Base-by-base conservation (phyloP, 2,797 vertebrate genomes). In the Heliangelus exortis region DNA sequence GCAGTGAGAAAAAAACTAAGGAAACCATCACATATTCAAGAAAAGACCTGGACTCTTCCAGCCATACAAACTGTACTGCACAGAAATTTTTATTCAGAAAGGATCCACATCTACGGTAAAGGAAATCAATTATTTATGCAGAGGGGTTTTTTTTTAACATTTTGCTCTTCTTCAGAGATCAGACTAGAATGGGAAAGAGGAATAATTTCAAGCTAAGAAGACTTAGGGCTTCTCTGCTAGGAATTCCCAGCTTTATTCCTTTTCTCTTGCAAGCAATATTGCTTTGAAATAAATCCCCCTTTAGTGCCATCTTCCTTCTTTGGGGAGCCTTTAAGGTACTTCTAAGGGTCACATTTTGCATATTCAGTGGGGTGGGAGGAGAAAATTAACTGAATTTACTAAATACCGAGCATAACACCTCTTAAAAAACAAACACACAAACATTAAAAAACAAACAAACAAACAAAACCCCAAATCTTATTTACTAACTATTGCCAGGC, bases 71-170 rank as follows among this genome's bases (percentile, higher is more conserved):
- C 7, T 57, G 15, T 36, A 77, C 15, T 67, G 33, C 36, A 39
- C 28, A 15, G 36, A 43, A 82, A 54, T 90, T 81, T 87, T 82
- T 34, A 68, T 89, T 82, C 59, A 92, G 68, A 26, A 61, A 29
- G 17, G 83, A 91, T 92, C 66, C 50, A 65, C 76, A 68, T 34
- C 43, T 80, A 68, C 63, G 92, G 69, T 93, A 92, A 92, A 95
- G 78, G 62, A 92, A 95, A 96, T 81, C 23, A 89, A 90, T 95
- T 92, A 96, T 96, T 96, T 93, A 96, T 96, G 87, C 82, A 84
- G 58, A 50, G 59, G 12, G 13, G 41, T 41, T 15, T 2, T 9
- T 96, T 91, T 65, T 58, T 81, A 79, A 93, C 50, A 94, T 93
- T 96, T 95, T 91, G 58, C 33, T 83, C 51, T 89, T 94, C 94